These are phyloP conservation scores for Salmo trutta DNA, from an alignment of 2,797 vertebrate genomes.

Conservation along the genomic window DNA sequence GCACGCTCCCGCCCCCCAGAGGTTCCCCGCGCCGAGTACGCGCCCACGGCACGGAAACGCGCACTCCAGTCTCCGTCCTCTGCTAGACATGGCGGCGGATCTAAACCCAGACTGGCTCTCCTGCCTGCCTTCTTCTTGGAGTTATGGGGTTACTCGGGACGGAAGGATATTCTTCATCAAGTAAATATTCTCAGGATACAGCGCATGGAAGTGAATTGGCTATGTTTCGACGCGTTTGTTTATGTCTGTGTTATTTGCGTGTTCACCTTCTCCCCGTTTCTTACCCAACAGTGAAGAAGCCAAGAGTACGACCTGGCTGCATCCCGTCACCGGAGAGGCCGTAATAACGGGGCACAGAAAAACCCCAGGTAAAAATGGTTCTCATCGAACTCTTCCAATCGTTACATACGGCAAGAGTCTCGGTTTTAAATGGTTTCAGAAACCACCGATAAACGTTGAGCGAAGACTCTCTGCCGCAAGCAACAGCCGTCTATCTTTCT, in stretches of 20 bases:
- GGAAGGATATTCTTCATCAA: conserved; percentile 95
- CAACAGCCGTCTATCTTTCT: conserved; percentile 48
- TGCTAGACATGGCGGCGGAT: conserved; percentile 91
- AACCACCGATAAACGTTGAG: conserved; percentile 22
- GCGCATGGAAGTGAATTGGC: conserved; percentile 38
- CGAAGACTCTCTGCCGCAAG: conserved; percentile 52
- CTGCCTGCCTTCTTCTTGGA: conserved; percentile 87
- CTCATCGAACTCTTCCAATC: background rate
- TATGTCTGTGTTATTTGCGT: conserved; percentile 37
- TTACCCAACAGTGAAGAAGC: conserved; percentile 88
- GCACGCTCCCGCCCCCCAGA: conserved; percentile 45
- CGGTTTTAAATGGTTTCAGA: background rate
- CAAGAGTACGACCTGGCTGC: conserved; percentile 95
- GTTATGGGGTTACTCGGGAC: conserved; percentile 87
- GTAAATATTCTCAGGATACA: conserved; percentile 74
- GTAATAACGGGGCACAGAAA: conserved; percentile 91
- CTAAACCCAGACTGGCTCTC: conserved; percentile 87
- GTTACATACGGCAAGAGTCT: background rate
- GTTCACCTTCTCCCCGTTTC: conserved; percentile 58
- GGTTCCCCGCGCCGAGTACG: conserved; percentile 45
- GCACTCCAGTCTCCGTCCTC: conserved; percentile 56
- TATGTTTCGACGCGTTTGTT: conserved; percentile 35
- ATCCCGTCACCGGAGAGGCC: conserved; percentile 91
- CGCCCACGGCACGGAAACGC: conserved; percentile 61
- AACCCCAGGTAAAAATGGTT: conserved; percentile 81